A percentile compares a stretch with the other conserved stretches of the same genome.
phyloP scores from a whole-genome alignment of 2,113 vertebrate genomes.

The Nerophis ophidion region DNA sequence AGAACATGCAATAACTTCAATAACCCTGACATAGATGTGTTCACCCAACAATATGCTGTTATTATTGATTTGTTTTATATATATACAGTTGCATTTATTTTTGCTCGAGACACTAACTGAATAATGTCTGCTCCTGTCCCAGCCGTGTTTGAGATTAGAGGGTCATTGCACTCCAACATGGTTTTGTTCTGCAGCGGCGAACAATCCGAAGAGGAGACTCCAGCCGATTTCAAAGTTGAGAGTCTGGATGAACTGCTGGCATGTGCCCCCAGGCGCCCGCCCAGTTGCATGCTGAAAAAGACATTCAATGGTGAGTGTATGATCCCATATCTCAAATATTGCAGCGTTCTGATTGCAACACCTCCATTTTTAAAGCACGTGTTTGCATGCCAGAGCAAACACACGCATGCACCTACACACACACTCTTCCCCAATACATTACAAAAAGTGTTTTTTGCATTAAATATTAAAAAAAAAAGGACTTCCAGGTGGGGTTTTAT shows the following conservation, averaged over 20 bases:
- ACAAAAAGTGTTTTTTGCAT: no score
- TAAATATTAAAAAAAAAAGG: no score
- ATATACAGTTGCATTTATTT: no score
- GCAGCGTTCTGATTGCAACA: constrained; percentile 33
- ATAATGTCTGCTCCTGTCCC: not conserved
- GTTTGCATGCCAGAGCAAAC: constrained; percentile 31
- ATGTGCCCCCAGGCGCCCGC: constrained; percentile 34
- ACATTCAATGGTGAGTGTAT: constrained; percentile 76
- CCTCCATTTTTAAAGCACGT: constrained; percentile 24
- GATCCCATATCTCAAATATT: not conserved
- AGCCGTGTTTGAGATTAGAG: constrained; percentile 72
- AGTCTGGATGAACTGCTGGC: constrained; percentile 71
- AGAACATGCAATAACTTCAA: no score
- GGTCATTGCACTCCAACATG: constrained; percentile 69
- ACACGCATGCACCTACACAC: not conserved
- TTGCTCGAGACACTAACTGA: not conserved
- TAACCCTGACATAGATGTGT: no score
- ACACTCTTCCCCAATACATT: no score
- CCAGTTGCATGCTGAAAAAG: constrained; percentile 47
- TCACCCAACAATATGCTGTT: no score
- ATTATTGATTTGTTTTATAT: no score
- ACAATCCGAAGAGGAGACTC: constrained; percentile 7
- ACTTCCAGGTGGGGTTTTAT: not conserved
- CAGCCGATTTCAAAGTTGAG: constrained; percentile 36
- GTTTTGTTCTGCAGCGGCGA: constrained; percentile 69